Percentiles rank a stretch among this genome's conserved stretches.
phyloP scores from a whole-genome alignment of 1,140 invertebrate species.

The Meloidogyne chitwoodi region DNA sequence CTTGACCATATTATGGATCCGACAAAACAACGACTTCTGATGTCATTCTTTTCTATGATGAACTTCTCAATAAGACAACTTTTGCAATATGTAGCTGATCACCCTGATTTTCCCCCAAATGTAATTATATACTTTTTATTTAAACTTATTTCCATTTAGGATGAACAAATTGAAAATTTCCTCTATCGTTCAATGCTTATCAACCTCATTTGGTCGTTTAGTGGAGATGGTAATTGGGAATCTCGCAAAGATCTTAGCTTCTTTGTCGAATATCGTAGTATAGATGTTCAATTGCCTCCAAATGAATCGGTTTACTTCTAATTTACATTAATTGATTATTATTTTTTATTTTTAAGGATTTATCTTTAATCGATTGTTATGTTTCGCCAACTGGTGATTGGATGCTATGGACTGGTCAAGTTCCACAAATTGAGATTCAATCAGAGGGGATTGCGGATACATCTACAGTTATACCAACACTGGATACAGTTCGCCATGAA shows the following conservation, averaged over 20 bases:
- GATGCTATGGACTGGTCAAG: constrained; percentile 91
- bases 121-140: constrained; percentile 61
- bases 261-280: constrained; percentile 88
- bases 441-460: constrained; percentile 97
- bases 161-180: constrained; percentile 86
- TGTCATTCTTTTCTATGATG: constrained; percentile 93
- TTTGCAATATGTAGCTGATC: constrained; percentile 83
- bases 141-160: constrained; percentile 42
- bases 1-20: constrained; percentile 98
- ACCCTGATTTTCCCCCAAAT: constrained; percentile 86
- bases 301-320: constrained; percentile 63
- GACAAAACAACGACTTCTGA: constrained; percentile 83
- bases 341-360: constrained; percentile 23
- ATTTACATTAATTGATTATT: not conserved
- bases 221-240: constrained; percentile 94
- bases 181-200: constrained; percentile 64
- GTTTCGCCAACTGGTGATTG: constrained; percentile 73
- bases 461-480: constrained; percentile 94
- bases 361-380: constrained; percentile 61
- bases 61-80: constrained; percentile 85
- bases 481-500: constrained; percentile 97
- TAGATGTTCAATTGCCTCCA: constrained; percentile 82
- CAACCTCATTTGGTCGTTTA: constrained; percentile 86
- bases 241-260: constrained; percentile 84
- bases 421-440: constrained; percentile 97